A percentile compares a stretch with the other conserved stretches of the same genome.
These are phyloP conservation scores for Epinephelus fuscoguttatus DNA, from an alignment of 2,113 vertebrate genomes.

Conservation along the genomic window DNA sequence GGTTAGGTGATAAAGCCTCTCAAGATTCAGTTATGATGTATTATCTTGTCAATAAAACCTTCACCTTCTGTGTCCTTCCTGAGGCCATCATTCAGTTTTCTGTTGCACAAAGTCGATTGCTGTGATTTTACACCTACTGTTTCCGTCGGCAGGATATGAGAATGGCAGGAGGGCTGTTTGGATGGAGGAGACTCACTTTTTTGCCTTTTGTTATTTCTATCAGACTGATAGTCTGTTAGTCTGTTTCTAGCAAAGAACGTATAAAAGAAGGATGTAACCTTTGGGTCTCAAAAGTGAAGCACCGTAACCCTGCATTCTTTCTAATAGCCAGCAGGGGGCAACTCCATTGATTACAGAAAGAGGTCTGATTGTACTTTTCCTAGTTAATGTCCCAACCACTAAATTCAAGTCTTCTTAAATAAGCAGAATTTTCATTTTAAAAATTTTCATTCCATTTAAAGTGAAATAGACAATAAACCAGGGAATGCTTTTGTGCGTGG, in stretches of 20 bases:
- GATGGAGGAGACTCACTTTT: background rate
- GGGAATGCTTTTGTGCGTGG: no score
- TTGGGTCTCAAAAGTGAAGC: no score
- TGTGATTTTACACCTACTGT: constrained; percentile 1
- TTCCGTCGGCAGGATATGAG: background rate
- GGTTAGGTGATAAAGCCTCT: constrained; percentile 11
- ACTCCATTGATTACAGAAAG: no score
- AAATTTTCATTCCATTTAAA: no score
- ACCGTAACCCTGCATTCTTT: no score
- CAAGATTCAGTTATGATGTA: background rate
- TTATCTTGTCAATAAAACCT: constrained; percentile 29
- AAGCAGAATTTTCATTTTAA: no score
- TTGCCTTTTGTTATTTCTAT: background rate
- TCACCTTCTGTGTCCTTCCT: constrained; percentile 22
- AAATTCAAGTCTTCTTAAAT: no score
- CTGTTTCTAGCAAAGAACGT: background rate
- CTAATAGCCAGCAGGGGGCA: no score
- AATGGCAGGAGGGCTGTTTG: constrained; percentile 3
- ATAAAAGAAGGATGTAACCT: no score
- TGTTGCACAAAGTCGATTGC: background rate
- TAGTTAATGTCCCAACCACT: no score
- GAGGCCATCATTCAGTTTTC: constrained; percentile 6
- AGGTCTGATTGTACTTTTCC: no score
- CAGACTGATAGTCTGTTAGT: background rate
- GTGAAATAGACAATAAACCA: no score